Percentiles rank a stretch among this genome's conserved stretches.
phyloP scores from a whole-genome alignment of 2,888 invertebrate species.

The Amphipyra tragopoginis region DNA sequence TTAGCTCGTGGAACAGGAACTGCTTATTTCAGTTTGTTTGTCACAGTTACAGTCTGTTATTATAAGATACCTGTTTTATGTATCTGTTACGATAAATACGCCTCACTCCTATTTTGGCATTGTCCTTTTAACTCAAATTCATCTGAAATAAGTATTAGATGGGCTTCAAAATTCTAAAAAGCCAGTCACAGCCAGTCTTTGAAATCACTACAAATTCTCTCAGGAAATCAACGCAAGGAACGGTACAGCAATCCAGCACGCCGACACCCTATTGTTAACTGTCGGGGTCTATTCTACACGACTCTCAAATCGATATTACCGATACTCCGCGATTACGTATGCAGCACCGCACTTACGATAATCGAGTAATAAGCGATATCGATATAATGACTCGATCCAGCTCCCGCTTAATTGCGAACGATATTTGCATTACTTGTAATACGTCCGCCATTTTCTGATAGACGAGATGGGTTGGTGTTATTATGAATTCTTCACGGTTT shows the following conservation, averaged over 20 bases:
- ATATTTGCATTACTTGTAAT: conserved; percentile 61
- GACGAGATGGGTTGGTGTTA: conserved; percentile 34
- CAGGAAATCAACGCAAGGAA: conserved; percentile 44
- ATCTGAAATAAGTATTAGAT: too few relatives aligned
- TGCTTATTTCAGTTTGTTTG: too few relatives aligned
- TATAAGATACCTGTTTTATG: too few relatives aligned
- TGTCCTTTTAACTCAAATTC: too few relatives aligned
- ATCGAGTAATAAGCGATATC: conserved; percentile 65
- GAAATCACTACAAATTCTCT: conserved; percentile 4
- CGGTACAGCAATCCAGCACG: conserved; percentile 30
- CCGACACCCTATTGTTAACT: conserved; percentile 42
- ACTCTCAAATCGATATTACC: conserved; percentile 51
- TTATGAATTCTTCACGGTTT: conserved; percentile 38
- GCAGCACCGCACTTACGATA: conserved; percentile 60
- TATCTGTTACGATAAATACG: too few relatives aligned
- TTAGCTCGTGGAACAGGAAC: too few relatives aligned
- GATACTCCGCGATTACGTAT: conserved; percentile 60
- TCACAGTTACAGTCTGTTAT: too few relatives aligned
- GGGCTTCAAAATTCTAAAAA: too few relatives aligned
- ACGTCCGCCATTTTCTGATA: conserved; percentile 45
- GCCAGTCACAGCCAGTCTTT: not conserved
- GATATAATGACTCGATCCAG: conserved; percentile 62
- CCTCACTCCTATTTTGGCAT: too few relatives aligned
- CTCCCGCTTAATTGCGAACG: conserved; percentile 57
- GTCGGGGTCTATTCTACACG: conserved; percentile 39